Conservation (phyloP, 2,113 vertebrate genomes). For the Sinosuthora webbiana region DNA sequence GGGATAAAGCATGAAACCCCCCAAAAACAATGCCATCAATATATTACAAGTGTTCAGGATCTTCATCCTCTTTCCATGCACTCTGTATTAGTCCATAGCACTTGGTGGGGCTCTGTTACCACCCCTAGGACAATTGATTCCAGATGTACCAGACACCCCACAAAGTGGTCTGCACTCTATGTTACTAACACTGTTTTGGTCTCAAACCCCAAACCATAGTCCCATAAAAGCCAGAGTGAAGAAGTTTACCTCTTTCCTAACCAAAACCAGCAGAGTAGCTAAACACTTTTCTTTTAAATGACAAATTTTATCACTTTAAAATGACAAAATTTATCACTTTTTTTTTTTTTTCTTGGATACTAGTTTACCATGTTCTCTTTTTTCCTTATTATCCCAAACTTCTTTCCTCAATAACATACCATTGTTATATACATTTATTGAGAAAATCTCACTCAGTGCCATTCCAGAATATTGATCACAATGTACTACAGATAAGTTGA, state of each 20-base stretch:
- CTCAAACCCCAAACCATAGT: neutral
- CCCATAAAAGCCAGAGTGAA: neutral
- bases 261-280: neutral
- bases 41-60: neutral
- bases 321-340: neutral
- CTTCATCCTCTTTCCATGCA: accelerated
- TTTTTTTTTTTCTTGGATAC: neutral
- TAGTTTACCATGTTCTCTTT: neutral
- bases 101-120: neutral
- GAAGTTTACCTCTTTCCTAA: neutral
- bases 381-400: neutral
- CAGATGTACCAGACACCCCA: neutral
- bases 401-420: neutral
- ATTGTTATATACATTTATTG: neutral
- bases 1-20: neutral
- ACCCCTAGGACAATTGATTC: neutral
- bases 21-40: neutral
- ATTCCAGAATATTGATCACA: neutral
- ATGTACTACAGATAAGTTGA: neutral
- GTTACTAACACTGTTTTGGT: neutral
- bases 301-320: neutral
- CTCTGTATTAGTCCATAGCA: too few species aligned
- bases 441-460: neutral
- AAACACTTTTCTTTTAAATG: neutral
- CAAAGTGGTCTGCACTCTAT: neutral